Evolutionary conservation across 2,797 vertebrate species (phyloP).

Genomic region (Clamator glandarius): DNA sequence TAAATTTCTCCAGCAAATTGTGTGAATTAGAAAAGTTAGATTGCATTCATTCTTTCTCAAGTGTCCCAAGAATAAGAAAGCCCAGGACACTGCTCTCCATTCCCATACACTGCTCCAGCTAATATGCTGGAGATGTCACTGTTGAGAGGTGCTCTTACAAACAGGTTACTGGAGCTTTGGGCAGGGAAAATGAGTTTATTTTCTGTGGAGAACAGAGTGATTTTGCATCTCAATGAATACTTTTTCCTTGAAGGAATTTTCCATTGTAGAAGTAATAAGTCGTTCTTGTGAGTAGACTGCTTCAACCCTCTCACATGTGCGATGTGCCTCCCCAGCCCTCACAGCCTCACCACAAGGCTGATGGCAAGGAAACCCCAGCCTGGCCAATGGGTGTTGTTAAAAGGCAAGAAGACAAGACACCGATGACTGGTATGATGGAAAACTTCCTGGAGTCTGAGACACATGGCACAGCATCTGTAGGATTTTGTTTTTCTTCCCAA

Average conservation of each 20-base stretch:
- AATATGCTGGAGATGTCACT: neutral
- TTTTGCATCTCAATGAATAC: conserved; percentile 17
- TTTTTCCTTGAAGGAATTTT: conserved; percentile 32
- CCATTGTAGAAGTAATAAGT: neutral
- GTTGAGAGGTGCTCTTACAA: neutral
- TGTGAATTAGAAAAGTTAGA: neutral
- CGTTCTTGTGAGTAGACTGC: neutral
- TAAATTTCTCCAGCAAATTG: neutral
- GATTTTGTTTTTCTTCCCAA: neutral
- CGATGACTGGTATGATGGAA: rapidly evolving
- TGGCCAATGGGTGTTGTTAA: neutral
- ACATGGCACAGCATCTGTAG: neutral
- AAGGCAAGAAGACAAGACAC: neutral
- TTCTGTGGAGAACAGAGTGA: neutral
- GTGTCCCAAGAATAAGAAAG: conserved; percentile 1
- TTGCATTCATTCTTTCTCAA: neutral
- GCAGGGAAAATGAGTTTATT: conserved; percentile 6
- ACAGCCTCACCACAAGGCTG: neutral
- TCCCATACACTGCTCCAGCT: neutral
- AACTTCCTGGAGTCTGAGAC: neutral
- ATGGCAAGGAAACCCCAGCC: neutral
- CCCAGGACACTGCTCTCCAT: neutral
- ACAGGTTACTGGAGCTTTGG: conserved; percentile 9
- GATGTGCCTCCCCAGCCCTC: neutral
- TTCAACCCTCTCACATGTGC: neutral